Evolutionary conservation across 2,113 vertebrate species (phyloP), one percentile per base, ranked within the genome.

Genomic region (Solenodon paradoxus): DNA sequence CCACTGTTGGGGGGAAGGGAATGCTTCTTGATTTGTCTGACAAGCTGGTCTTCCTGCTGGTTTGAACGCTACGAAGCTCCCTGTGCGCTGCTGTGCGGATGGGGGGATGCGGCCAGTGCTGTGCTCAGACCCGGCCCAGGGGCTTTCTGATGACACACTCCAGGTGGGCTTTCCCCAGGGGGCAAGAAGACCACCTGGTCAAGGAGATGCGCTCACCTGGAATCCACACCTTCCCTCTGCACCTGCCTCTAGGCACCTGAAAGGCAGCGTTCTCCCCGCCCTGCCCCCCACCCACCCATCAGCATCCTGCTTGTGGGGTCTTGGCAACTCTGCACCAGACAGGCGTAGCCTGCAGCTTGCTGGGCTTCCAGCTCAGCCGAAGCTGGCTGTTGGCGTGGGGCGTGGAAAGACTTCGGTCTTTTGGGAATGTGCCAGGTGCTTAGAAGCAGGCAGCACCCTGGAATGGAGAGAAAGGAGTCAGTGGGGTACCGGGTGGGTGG

Each of bases 391-490:
- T 45, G 16, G 20, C 3, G 2, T 20, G 15, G 32, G 6, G 5
- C 22, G 11, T 77, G 79, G 26, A 57, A 80, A 59, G 20, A 55
- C 9, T 68, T 40, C 35, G 20, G 28, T 51, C 16, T 16, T 3
- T 5, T 3, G 8, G 1, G 0, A 16, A 57, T 3, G 1, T 64
- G 38, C 4, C 22, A 75, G 28, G 4, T 55, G 57, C 13, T n/a
- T n/a, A n/a, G 51, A 40, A 74, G 28, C 38, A 81, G 30, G 15
- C 69, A 49, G 11, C 4, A 55, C 35, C 28, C 40, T 32, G 64
- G 61, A 47, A 12, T 12, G 20, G 51, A 49, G 42, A 84, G 35
- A 77, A 78, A 28, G 49, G 28, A 35, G 17, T 5, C 77, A 79
- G 35, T 28, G 4, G 38, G 20, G 17, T n/a, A n/a, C n/a, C n/a